Base-by-base conservation (phyloP, 2,888 invertebrate species). In the Pollenia griseotomentosa region DNA sequence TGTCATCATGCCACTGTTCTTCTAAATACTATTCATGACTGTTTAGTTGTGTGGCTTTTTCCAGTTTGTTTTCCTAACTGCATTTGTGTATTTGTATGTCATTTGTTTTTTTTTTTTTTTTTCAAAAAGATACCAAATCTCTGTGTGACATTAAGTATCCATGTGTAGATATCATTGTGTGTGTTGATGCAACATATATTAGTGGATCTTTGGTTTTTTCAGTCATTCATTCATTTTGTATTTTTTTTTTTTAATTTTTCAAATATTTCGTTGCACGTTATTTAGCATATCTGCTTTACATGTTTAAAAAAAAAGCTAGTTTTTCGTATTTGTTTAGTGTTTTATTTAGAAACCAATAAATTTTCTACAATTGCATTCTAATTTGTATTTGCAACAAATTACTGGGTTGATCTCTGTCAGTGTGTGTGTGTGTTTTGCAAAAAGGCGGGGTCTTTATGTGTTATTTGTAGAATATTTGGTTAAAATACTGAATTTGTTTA, bases 331-430 rank as follows among this genome's bases (percentile, higher is more conserved):
- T 70, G 68, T 46, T 46, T 61, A 46, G 53, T 23, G 65, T 79
- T 85, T 85, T 80, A 70, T 61, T 79, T 79, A 19, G 51, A 57
- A 74, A 83, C 79, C 83, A 79, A 86, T 86, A 86, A 83, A 86
- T 86, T 86, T 79, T 68, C 86, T 63, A 40, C 79, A 86, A 86
- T 86, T 86, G 83, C 86, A 86, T 86, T 86, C 86, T 83, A 83
- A 86, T 86, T 86, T 86, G 86, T 83, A 75, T 63, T 83, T 59
- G 79, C 78, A 57, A 86, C 86, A 86, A 86, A 86, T 83, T 79
- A 74, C 59, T 73, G 86, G 78, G 78, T 71, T 78, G 59, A 78
- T 78, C 61, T 23, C 81, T 81, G 57, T 16, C 68, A 78, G 19
- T 51, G 57, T 42, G 55, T 23, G 23, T 23, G 57, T 42, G 55